Evolutionary conservation across 2,113 vertebrate genomes (phyloP), one percentile per base, ranked within the genome.

Genomic region (Cyprinus carpio): DNA sequence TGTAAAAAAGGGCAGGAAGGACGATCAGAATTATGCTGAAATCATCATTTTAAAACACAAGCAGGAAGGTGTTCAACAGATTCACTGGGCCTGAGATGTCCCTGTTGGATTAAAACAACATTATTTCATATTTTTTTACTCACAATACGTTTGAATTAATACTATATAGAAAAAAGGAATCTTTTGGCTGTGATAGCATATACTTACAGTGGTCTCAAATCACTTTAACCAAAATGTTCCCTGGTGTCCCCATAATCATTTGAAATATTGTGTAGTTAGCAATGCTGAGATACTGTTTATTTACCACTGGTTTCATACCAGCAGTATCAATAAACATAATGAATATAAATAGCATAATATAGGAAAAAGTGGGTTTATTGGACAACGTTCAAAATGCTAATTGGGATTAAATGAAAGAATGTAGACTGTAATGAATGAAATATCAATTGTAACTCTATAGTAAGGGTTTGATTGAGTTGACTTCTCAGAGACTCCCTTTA

Each of bases 331-430:
- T 65, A 64, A 81, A 64, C 34, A 64, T 18, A 65, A 81, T 46
- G 15, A 65, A 81, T 43, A 62, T 27, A 18, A 81, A 67, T 67
- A 0, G 16, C 84, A 91, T 87, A 88, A 90, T 88, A 83, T 81
- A 84, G 83, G 43, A 88, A 84, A 91, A 88, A 89, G 75, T 81
- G 65, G 69, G 56, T 91, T 84, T 90, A 90, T 83, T 65, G 74
- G 56, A 27, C 15, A 27, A 43, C 84, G 87, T 89, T 83, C 75
- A 82, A 90, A 80, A 18, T 16, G 3, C 29, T 43, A 37, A 79
- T 40, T 79, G 20, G 16, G 31, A 87, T 88, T 76, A 89, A 85
- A 91, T 89, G 84, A 64, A 92, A 90, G 90, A 89, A 87, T 12
- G 12, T 4, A 46, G 83, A 40, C 87, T 88, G 85, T 81, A 6